Conservation (phyloP, 2,797 vertebrate genomes). For the Aeoliscus strigatus region DNA sequence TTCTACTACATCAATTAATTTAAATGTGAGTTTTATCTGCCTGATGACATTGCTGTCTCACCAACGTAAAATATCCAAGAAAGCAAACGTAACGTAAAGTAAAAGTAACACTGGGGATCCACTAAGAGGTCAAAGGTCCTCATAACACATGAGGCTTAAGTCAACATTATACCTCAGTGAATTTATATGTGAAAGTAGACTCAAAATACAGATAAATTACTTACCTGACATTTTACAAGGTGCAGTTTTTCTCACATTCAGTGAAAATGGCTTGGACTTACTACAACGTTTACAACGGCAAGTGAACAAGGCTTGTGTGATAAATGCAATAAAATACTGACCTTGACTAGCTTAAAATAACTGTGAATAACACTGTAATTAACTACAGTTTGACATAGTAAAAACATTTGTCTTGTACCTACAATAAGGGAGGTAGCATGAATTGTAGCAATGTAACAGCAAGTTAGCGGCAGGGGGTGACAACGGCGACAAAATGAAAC, state of each 20-base stretch:
- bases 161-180: conserved; percentile 35
- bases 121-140: conserved; percentile 1
- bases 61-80: conserved; percentile 4
- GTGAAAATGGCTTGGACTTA: conserved; percentile 4
- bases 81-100: conserved; percentile 1
- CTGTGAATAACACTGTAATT: no score
- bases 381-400: no score
- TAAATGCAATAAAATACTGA: no score
- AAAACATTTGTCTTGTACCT: no score
- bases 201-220: conserved; percentile 24
- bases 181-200: conserved; percentile 16
- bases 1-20: background rate
- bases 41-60: background rate
- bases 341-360: no score
- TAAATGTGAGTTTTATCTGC: background rate
- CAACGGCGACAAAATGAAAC: background rate
- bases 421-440: background rate
- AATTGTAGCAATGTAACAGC: background rate
- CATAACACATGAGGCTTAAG: conserved; percentile 10
- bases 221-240: conserved; percentile 8
- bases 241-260: conserved; percentile 1
- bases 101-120: conserved; percentile 12
- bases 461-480: conserved; percentile 8
- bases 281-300: background rate
- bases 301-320: background rate